Percentiles rank a stretch among this genome's conserved stretches.
Conservation (phyloP, 2,888 invertebrate species). For the Stramonita haemastoma region DNA sequence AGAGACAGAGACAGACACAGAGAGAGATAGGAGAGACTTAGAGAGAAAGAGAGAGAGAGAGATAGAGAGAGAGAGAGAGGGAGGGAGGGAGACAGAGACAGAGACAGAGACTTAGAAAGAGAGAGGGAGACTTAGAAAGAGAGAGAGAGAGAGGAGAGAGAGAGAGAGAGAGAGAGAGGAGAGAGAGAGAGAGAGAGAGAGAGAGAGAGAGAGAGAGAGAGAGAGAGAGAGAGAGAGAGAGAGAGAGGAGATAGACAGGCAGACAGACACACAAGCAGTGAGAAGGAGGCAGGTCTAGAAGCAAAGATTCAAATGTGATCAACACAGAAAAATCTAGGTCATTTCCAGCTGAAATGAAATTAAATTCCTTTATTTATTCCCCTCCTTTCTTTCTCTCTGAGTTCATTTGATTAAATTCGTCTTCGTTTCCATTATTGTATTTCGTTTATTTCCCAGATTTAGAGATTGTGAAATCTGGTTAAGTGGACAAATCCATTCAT, state of each 20-base stretch:
- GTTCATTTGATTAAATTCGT: too few relatives aligned
- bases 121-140: background rate
- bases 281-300: background rate
- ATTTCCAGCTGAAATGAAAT: slow-evolving; percentile 1
- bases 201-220: background rate
- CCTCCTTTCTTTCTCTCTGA: background rate
- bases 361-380: background rate
- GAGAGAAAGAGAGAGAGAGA: background rate
- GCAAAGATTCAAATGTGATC: background rate
- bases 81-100: background rate
- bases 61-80: background rate
- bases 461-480: too few relatives aligned
- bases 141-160: background rate
- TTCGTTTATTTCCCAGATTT: too few relatives aligned
- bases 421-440: background rate
- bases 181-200: background rate
- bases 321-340: slow-evolving; percentile 17
- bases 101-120: background rate
- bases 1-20: background rate
- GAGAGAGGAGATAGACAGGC: background rate
- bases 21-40: background rate
- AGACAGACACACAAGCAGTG: background rate
- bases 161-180: background rate
- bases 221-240: background rate
- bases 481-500: background rate